A percentile compares a stretch with the other conserved stretches of the same genome.
phyloP scores from a whole-genome alignment of 2,888 invertebrate species.

The Baronia brevicornis region DNA sequence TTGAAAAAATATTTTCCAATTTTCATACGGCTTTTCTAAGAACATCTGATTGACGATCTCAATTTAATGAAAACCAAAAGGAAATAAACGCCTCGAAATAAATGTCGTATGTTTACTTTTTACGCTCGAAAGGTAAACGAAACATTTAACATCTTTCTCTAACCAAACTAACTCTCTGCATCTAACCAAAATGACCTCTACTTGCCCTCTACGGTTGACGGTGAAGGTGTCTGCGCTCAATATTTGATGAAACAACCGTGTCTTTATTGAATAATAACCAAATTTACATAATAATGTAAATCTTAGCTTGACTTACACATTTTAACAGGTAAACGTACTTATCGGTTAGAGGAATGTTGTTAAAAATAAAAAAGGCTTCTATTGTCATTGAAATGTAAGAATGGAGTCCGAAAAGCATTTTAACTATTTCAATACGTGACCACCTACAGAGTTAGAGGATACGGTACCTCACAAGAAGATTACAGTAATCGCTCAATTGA shows the following conservation, averaged over 20 bases:
- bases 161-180: conserved; percentile 11
- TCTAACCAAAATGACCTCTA: conserved; percentile 25
- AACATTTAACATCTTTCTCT: conserved; percentile 21
- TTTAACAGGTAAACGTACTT: not conserved
- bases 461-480: no score
- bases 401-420: no score
- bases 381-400: no score
- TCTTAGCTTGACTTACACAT: not conserved
- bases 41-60: no score
- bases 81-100: no score
- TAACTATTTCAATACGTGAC: no score
- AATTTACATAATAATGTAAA: conserved; percentile 4
- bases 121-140: conserved; percentile 10
- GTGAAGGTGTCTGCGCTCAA: conserved; percentile 7
- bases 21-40: no score
- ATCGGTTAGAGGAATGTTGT: no score
- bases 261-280: conserved; percentile 5
- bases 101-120: conserved; percentile 3
- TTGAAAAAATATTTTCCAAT: no score
- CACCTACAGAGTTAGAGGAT: no score
- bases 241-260: conserved; percentile 10
- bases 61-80: no score
- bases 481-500: no score
- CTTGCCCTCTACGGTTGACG: conserved; percentile 21
- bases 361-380: not conserved